Conservation (phyloP, 2,888 invertebrate genomes). For the Auanema sp. region DNA sequence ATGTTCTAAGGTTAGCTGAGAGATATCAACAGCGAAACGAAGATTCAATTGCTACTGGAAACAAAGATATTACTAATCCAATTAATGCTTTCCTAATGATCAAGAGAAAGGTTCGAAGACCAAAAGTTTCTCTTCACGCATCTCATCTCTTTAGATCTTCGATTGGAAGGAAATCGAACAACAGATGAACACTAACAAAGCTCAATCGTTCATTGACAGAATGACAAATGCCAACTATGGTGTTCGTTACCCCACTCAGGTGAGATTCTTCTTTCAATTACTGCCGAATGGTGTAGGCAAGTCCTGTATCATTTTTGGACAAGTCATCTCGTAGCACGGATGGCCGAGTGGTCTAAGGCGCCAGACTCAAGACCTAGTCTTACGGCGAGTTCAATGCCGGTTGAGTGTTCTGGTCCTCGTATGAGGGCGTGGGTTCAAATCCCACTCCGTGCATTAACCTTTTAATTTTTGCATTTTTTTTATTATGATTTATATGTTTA, state of each 20-base stretch:
- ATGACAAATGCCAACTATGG: slow-evolving; percentile 43
- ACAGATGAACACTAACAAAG: slow-evolving; percentile 54
- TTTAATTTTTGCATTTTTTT: background rate
- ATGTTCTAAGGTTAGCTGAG: slow-evolving; percentile 39
- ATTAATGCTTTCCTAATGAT: slow-evolving; percentile 68
- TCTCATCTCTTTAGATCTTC: slow-evolving; percentile 30
- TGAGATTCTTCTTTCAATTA: slow-evolving; percentile 67
- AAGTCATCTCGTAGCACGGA: slow-evolving; percentile 33
- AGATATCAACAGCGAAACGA: slow-evolving; percentile 55
- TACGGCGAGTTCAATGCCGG: slow-evolving; percentile 2
- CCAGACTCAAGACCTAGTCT: slow-evolving; percentile 64
- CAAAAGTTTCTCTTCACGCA: slow-evolving; percentile 20
- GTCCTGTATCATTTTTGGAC: too few relatives aligned
- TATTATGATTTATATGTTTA: background rate
- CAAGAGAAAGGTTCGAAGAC: slow-evolving; percentile 66
- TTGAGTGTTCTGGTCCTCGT: background rate
- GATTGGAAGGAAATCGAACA: slow-evolving; percentile 47
- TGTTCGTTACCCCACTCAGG: slow-evolving; percentile 68
- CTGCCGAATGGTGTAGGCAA: too few relatives aligned
- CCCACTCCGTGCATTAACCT: background rate
- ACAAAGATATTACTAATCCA: slow-evolving; percentile 66
- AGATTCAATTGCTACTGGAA: slow-evolving; percentile 48
- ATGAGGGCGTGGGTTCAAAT: background rate
- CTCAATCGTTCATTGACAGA: slow-evolving; percentile 48
- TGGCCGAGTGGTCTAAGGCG: slow-evolving; percentile 67